phyloP scores from a whole-genome alignment of 2,113 vertebrate species.

The Pluvialis apricaria region DNA sequence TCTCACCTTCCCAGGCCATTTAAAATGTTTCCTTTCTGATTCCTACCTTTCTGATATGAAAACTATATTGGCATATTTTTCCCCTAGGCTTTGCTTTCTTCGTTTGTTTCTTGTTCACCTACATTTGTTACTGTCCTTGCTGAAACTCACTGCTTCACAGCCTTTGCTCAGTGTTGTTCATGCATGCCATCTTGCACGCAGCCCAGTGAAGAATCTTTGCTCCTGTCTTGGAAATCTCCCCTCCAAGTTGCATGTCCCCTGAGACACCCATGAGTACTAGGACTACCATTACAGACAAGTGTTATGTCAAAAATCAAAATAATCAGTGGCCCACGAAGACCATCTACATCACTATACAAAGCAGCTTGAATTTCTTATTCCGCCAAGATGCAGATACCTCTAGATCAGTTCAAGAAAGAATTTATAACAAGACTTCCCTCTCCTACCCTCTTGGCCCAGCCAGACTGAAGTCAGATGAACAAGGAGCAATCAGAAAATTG shows the following conservation, averaged over 20 bases:
- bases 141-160: neutral
- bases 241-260: neutral
- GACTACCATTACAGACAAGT: neutral
- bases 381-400: neutral
- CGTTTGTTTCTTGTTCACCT: neutral
- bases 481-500: neutral
- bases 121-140: neutral
- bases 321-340: neutral
- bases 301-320: neutral
- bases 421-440: neutral
- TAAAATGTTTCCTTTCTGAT: neutral
- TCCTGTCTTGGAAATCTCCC: neutral
- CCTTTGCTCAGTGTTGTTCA: neutral
- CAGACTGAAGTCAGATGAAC: neutral
- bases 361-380: neutral
- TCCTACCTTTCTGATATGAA: neutral
- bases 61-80: neutral
- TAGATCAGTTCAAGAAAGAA: neutral
- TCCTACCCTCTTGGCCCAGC: neutral
- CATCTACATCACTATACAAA: neutral
- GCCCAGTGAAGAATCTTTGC: neutral
- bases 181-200: accelerated
- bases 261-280: neutral
- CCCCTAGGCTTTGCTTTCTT: neutral
- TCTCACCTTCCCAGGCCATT: neutral